These are phyloP conservation scores for Stictonetta naevosa DNA, from an alignment of 2,113 vertebrate species.

Conservation along the genomic window DNA sequence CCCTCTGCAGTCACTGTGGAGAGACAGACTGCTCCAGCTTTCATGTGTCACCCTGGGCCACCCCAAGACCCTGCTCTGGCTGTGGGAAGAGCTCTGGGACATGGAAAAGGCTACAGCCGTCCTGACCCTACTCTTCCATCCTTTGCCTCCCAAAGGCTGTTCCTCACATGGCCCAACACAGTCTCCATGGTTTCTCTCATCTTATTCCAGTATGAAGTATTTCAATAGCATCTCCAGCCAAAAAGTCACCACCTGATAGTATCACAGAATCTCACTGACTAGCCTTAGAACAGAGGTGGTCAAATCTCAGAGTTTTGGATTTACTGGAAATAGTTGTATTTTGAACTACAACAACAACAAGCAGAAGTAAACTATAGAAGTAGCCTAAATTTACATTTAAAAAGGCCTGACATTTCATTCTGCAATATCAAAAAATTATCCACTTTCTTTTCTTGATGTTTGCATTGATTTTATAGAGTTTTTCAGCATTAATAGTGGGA, in stretches of 20 bases:
- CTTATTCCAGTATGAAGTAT: neutral
- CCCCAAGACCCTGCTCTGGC: neutral
- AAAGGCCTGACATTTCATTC: neutral
- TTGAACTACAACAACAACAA: neutral
- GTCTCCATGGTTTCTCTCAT: neutral
- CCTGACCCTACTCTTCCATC: neutral
- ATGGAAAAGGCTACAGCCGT: neutral
- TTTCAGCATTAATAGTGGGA: neutral
- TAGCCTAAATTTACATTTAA: neutral
- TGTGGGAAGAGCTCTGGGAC: neutral
- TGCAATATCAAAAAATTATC: neutral
- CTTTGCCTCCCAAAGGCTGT: neutral
- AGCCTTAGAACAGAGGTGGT: neutral
- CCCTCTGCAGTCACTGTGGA: neutral
- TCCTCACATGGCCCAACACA: neutral
- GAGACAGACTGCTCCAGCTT: neutral
- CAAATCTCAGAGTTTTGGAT: neutral
- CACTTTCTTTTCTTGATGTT: neutral
- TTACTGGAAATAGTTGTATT: neutral
- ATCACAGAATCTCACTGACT: neutral
- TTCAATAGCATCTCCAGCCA: neutral
- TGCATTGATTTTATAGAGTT: neutral
- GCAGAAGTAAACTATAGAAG: neutral
- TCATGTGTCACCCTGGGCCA: rapidly evolving
- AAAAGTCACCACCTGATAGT: neutral